phyloP scores from a whole-genome alignment of 2,797 vertebrate species.

The Manis pentadactyla region DNA sequence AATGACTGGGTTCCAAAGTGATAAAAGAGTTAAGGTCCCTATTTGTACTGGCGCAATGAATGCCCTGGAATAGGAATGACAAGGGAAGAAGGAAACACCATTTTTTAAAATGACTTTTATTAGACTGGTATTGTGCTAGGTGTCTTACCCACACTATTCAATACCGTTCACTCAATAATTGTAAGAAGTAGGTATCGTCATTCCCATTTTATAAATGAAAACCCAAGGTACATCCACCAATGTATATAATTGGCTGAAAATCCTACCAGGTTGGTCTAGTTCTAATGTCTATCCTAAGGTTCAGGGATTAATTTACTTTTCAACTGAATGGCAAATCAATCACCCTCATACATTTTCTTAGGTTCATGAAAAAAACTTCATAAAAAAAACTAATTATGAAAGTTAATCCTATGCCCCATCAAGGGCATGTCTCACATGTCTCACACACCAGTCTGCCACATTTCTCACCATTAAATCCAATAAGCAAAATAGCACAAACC shows the following conservation, averaged over 20 bases:
- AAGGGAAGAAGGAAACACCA: not conserved
- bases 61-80: not conserved
- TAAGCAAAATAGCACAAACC: slow-evolving; percentile 26
- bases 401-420: slow-evolving; percentile 49
- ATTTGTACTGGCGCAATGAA: not conserved
- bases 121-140: not conserved
- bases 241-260: not conserved
- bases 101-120: slow-evolving; percentile 33
- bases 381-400: slow-evolving; percentile 70
- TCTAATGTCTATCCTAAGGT: not conserved
- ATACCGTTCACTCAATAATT: not conserved
- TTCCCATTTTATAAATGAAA: slow-evolving; percentile 35
- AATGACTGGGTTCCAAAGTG: not conserved
- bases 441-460: slow-evolving; percentile 26
- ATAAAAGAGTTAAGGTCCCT: not conserved
- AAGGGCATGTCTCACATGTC: slow-evolving; percentile 17
- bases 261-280: not conserved
- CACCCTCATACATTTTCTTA: slow-evolving; percentile 56
- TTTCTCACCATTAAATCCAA: slow-evolving; percentile 49
- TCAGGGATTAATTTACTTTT: slow-evolving; percentile 60
- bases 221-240: not conserved
- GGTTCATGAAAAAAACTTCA: slow-evolving; percentile 65
- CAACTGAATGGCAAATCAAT: slow-evolving; percentile 30
- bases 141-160: not conserved
- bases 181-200: not conserved